Percentiles rank a stretch among this genome's conserved stretches.
phyloP scores from a whole-genome alignment of 2,888 invertebrate genomes.

The Ariolimax columbianus region DNA sequence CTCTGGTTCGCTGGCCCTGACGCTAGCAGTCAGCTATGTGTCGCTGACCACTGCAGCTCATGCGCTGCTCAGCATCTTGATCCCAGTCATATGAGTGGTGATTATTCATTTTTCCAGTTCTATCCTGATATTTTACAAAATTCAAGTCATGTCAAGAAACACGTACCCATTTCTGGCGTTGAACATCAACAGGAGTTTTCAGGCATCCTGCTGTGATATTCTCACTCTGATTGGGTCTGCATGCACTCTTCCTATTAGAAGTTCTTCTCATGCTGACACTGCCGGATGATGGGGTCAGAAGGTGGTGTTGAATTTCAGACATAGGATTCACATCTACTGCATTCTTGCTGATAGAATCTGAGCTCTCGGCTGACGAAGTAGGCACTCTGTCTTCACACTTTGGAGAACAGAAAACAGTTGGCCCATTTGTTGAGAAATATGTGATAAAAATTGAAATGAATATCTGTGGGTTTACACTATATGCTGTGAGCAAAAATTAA shows the following conservation, averaged over 20 bases:
- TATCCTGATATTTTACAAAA: too few species aligned
- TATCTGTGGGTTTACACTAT: not conserved
- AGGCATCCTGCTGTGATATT: slow-evolving; percentile 46
- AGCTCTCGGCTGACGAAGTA: slow-evolving; percentile 33
- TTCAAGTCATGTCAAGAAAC: not conserved
- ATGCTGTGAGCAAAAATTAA: not conserved
- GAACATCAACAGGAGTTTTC: slow-evolving; percentile 37
- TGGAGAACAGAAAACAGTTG: not conserved
- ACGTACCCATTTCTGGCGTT: slow-evolving; percentile 48
- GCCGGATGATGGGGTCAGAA: not conserved
- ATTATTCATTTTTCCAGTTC: too few species aligned
- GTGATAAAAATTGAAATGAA: not conserved
- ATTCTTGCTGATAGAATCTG: slow-evolving; percentile 12
- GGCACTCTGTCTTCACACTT: slow-evolving; percentile 16
- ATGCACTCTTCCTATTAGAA: slow-evolving; percentile 26
- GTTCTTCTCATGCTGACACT: not conserved
- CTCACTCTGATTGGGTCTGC: slow-evolving; percentile 47
- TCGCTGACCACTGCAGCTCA: too few species aligned
- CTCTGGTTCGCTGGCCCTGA: too few species aligned
- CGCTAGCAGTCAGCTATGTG: too few species aligned
- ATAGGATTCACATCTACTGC: slow-evolving; percentile 21
- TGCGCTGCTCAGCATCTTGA: too few species aligned
- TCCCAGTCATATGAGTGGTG: too few species aligned
- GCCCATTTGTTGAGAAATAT: not conserved
- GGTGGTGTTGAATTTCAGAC: slow-evolving; percentile 24